A percentile compares a stretch with the other conserved stretches of the same genome.
Evolutionary conservation across 1,140 invertebrate genomes (phyloP).

Genomic region (Samia ricini): DNA sequence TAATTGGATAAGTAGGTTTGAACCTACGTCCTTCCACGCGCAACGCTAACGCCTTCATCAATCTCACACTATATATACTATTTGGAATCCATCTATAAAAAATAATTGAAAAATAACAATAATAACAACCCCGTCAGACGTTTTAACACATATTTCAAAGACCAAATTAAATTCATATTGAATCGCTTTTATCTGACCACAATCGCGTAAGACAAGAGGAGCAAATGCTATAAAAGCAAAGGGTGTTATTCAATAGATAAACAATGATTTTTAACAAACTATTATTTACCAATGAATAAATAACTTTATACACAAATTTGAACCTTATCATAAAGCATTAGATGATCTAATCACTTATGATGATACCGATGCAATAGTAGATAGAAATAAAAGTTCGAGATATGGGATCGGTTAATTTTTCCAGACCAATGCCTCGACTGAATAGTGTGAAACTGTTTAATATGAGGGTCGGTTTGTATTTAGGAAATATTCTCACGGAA

Average conservation of each 20-base stretch:
- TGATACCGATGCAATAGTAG: slow-evolving; percentile 2
- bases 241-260: slow-evolving; percentile 49
- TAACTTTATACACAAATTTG: slow-evolving; percentile 13
- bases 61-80: too few relatives aligned
- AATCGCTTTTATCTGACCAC: slow-evolving; percentile 59
- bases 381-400: slow-evolving; percentile 52
- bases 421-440: slow-evolving; percentile 59
- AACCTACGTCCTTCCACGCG: too few relatives aligned
- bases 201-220: slow-evolving; percentile 67
- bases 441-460: slow-evolving; percentile 47
- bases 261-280: slow-evolving; percentile 35
- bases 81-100: background rate
- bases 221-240: slow-evolving; percentile 68
- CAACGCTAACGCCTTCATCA: too few relatives aligned
- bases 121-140: background rate
- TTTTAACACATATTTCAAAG: slow-evolving; percentile 15
- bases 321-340: slow-evolving; percentile 19
- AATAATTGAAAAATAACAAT: background rate
- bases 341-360: background rate
- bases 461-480: slow-evolving; percentile 37
- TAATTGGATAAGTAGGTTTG: too few relatives aligned
- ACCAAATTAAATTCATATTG: slow-evolving; percentile 57
- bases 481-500: slow-evolving; percentile 53
- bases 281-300: slow-evolving; percentile 10
- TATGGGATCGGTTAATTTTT: slow-evolving; percentile 72